Conservation (phyloP, 2,888 invertebrate genomes). For the Beris morrisii region DNA sequence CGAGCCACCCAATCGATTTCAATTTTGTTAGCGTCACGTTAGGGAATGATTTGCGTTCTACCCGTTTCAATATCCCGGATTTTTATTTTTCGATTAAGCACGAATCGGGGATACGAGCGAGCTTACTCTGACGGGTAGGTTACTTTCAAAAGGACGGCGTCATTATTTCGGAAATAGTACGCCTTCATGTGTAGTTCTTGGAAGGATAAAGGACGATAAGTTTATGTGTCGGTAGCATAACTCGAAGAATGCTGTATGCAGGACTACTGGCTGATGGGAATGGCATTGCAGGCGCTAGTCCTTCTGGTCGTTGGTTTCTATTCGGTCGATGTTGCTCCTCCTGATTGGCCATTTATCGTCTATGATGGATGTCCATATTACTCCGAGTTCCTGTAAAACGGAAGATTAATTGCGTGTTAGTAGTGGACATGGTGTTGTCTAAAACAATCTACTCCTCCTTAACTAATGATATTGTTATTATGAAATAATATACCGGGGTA, state of each 20-base stretch:
- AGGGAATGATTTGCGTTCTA: no score
- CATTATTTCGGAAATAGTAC: constrained; percentile 12
- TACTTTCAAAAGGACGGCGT: neutral
- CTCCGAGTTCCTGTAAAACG: neutral
- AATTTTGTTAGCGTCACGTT: no score
- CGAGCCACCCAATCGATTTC: no score
- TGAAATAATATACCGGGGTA: no score
- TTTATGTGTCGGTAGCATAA: constrained; percentile 21
- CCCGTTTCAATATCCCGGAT: no score
- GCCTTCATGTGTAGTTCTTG: constrained; percentile 27
- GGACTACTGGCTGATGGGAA: neutral
- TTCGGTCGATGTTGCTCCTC: constrained; percentile 3
- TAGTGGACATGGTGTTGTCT: constrained; percentile 1
- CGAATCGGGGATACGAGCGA: no score
- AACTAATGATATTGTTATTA: no score
- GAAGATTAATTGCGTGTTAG: constrained; percentile 28
- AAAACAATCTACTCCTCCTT: no score
- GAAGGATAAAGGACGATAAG: constrained; percentile 26
- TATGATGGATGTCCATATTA: constrained; percentile 8
- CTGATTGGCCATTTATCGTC: constrained; percentile 32
- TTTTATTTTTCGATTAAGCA: no score
- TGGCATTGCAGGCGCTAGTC: constrained; percentile 21
- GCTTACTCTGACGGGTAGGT: no score
- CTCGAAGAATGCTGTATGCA: constrained; percentile 15
- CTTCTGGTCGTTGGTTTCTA: constrained; percentile 4